phyloP scores from a whole-genome alignment of 35 echinoderm and acorn worm species.

The Anneissia japonica region DNA sequence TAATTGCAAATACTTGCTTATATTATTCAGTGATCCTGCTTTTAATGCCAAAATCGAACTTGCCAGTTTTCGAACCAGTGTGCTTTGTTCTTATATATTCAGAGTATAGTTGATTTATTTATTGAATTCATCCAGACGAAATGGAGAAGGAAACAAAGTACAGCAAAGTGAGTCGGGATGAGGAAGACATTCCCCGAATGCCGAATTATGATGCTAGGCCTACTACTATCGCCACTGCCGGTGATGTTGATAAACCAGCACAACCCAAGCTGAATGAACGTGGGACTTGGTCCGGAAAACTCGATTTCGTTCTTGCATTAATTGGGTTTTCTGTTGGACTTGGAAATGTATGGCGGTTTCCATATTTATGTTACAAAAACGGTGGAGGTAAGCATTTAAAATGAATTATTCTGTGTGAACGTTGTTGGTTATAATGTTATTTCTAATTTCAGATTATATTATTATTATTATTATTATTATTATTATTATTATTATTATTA shows the following conservation, averaged over 20 bases:
- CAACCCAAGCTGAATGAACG: not conserved
- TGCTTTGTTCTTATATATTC: not conserved
- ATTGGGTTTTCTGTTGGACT: conserved; percentile 5
- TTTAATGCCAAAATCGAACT: not conserved
- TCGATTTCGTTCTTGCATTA: not conserved
- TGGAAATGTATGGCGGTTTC: conserved; percentile 12
- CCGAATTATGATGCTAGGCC: not conserved
- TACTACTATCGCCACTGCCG: not conserved
- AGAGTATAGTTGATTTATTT: not conserved
- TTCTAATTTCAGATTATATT: too few relatives aligned
- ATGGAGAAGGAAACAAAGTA: not conserved
- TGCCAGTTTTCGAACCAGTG: not conserved
- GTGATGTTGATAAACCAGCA: not conserved
- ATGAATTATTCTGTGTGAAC: too few relatives aligned
- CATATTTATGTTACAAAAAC: not conserved
- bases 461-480: too few relatives aligned
- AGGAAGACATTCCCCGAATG: not conserved
- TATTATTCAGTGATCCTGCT: too few relatives aligned
- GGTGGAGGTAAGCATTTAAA: conserved; percentile 1
- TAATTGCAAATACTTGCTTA: too few relatives aligned
- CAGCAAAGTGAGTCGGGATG: not conserved
- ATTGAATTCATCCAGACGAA: not conserved
- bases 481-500: too few relatives aligned
- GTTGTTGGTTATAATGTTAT: too few relatives aligned
- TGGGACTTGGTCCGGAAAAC: conserved; percentile 4